phyloP scores from a whole-genome alignment of 2,113 vertebrate species.

The Rostratula benghalensis region DNA sequence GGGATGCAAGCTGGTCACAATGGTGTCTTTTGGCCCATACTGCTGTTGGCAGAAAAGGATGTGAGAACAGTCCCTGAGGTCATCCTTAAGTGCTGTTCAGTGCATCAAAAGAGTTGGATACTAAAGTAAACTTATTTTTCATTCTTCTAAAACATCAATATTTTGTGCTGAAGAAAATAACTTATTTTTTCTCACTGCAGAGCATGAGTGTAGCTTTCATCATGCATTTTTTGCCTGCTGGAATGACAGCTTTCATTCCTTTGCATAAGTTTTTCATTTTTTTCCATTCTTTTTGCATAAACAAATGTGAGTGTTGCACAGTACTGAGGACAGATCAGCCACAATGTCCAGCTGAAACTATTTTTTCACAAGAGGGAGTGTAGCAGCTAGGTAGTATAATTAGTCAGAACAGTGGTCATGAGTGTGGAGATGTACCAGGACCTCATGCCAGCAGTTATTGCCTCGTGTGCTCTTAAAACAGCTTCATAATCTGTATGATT shows the following conservation, averaged over 20 bases:
- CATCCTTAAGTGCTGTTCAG: neutral
- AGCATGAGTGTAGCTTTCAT: neutral
- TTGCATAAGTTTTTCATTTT: neutral
- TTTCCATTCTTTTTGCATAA: neutral
- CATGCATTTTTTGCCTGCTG: neutral
- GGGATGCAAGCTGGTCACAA: neutral
- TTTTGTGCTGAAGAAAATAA: neutral
- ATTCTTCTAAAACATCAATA: neutral
- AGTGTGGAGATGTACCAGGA: constrained; percentile 73
- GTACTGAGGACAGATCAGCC: neutral
- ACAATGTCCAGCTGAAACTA: neutral
- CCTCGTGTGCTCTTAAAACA: constrained; percentile 69
- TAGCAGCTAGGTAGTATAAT: constrained; percentile 68
- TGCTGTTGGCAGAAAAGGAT: neutral
- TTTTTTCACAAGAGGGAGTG: neutral
- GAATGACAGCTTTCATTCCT: neutral
- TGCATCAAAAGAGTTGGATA: neutral
- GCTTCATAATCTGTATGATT: constrained; percentile 65
- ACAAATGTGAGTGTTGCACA: neutral
- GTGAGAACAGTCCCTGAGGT: neutral
- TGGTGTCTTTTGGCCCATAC: neutral
- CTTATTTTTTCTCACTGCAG: neutral
- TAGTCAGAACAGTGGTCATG: constrained; percentile 73
- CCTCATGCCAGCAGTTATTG: constrained; percentile 67
- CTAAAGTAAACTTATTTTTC: neutral